Base-by-base conservation (phyloP, 2,113 vertebrate genomes). In the Isurus oxyrinchus region DNA sequence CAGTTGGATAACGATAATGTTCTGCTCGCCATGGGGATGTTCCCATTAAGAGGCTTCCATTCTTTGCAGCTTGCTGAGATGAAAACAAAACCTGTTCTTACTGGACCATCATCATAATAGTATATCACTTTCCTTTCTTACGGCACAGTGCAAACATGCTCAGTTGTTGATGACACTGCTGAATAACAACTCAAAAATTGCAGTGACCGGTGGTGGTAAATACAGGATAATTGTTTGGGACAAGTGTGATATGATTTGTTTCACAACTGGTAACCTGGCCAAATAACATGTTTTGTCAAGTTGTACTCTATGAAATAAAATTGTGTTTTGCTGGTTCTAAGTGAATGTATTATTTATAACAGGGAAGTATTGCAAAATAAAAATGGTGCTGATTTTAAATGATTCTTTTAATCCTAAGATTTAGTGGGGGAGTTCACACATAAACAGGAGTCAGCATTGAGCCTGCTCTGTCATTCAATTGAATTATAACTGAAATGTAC, bases 1-100 rank as follows among this genome's bases (percentile, higher is more conserved):
- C 94, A 95, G 94, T 95, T 95, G 94, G 94, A 95, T 72, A 95
- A 95, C 67, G 66, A 72, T 95, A 95, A 95, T 95, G 94, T 95
- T 95, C 94, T 95, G 44, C 76, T 72, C 94, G 27, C 94, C 94
- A 95, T 95, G 67, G 94, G 94, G 94, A 95, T 76, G 94, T 95
- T 95, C 94, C 94, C 67, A 95, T 95, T 95, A 72, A 95, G 94
- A 95, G 94, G 94, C 94, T 95, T 76, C 94, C 44, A 95, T 44
- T 69, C 72, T 95, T 55, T 72, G 67, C 44, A 67, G 94, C 63
- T 95, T 72, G 67, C 66, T 95, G 94, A 95, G 67, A 69, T 76
- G 94, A 95, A 95, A 76, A 95, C 94, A 95, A 95, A 95, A 53
- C 44, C 94, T 95, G 94, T 72, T 95, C 94, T 76, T 95, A 69